Conservation (phyloP, 2,797 vertebrate species). For the Helarctos malayanus region DNA sequence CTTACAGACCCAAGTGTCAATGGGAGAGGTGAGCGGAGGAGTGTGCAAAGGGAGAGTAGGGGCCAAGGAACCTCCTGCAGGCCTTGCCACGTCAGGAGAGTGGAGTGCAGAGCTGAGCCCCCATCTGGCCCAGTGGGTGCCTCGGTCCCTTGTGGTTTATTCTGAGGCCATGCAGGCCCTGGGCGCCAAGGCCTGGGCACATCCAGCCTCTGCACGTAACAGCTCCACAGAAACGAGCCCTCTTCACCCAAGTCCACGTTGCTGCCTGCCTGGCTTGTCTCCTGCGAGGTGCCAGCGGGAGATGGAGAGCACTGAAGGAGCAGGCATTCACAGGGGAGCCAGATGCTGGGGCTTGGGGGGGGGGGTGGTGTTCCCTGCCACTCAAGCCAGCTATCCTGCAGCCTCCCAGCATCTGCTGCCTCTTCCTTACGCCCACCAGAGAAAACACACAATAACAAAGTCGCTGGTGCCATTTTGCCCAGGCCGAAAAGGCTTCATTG, state of each 20-base stretch:
- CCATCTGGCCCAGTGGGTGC: not conserved
- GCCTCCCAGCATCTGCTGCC: not conserved
- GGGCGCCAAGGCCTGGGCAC: not conserved
- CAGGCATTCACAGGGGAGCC: not conserved
- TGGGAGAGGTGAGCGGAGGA: not conserved
- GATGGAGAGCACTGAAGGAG: not conserved
- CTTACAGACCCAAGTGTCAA: not conserved
- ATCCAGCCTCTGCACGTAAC: not conserved
- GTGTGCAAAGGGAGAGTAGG: not conserved
- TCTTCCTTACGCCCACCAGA: not conserved
- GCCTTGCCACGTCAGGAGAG: not conserved
- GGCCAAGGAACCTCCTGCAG: no score
- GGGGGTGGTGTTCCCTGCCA: not conserved
- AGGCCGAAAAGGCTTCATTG: not conserved
- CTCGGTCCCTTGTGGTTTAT: accelerated
- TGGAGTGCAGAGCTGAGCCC: not conserved
- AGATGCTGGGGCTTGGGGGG: not conserved
- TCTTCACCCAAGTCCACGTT: not conserved
- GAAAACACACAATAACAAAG: not conserved
- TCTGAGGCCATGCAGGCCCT: not conserved
- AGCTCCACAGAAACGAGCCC: not conserved
- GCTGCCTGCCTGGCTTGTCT: not conserved
- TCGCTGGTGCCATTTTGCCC: not conserved
- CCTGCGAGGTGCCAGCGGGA: not conserved
- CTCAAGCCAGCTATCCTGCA: not conserved